These are phyloP conservation scores for Mugil cephalus DNA, from an alignment of 2,113 vertebrate genomes.

Conservation along the genomic window DNA sequence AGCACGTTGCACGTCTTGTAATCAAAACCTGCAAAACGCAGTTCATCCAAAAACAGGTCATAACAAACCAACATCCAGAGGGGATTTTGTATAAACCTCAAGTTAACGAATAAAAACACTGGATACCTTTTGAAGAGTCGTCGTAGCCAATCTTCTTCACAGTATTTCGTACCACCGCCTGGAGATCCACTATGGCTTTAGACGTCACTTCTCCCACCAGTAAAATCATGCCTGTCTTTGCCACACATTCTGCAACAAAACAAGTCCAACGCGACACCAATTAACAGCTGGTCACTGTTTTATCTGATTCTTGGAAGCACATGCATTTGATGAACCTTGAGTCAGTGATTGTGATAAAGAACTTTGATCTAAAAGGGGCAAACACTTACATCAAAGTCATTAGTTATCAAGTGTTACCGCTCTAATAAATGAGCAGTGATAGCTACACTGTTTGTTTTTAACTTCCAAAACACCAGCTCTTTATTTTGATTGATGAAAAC, in stretches of 20 bases:
- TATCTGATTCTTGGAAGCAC: too few species aligned
- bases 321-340: background rate
- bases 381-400: constrained; percentile 8
- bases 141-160: constrained; percentile 83
- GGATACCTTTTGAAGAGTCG: constrained; percentile 80
- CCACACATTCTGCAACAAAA: constrained; percentile 76
- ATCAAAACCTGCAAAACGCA: constrained; percentile 80
- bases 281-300: too few species aligned
- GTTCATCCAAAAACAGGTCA: background rate
- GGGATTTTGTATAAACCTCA: background rate
- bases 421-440: too few species aligned
- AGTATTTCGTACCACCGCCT: constrained; percentile 79
- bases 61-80: too few species aligned
- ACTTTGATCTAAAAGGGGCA: constrained; percentile 21
- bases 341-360: background rate
- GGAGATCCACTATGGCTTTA: constrained; percentile 79
- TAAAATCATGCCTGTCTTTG: constrained; percentile 84
- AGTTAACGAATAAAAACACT: background rate
- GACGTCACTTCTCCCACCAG: constrained; percentile 84
- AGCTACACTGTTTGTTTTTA: too few species aligned
- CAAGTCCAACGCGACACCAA: background rate
- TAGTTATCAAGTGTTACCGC: background rate
- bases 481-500: background rate
- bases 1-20: constrained; percentile 86
- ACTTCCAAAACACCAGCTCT: too few species aligned